Conservation (phyloP, 2,113 vertebrate genomes). For the Jaculus jaculus region DNA sequence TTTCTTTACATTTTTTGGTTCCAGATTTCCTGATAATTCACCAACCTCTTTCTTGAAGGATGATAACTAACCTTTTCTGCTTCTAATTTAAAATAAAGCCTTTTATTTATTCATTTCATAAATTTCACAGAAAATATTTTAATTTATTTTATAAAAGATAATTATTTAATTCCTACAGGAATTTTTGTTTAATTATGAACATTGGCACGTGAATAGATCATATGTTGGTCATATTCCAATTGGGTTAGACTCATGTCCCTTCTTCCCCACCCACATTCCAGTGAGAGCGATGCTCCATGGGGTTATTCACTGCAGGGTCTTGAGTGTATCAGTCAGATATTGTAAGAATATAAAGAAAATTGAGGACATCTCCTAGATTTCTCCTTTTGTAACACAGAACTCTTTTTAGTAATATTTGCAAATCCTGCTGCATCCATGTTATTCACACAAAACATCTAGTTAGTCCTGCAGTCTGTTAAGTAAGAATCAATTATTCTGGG, state of each 20-base stretch:
- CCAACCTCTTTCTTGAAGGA: not conserved
- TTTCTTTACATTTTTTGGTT: not conserved
- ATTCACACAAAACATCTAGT: not conserved
- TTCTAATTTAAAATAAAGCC: not conserved
- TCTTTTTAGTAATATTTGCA: not conserved
- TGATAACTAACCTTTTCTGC: not conserved
- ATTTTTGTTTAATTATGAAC: too few species aligned
- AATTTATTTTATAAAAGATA: too few species aligned
- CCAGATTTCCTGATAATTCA: not conserved
- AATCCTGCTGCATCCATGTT: not conserved
- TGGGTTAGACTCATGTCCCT: too few species aligned
- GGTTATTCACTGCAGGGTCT: too few species aligned
- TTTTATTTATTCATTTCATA: not conserved
- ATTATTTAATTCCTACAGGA: too few species aligned
- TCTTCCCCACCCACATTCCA: too few species aligned
- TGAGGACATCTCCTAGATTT: not conserved
- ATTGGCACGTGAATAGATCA: too few species aligned
- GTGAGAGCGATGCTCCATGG: too few species aligned
- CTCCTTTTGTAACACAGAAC: not conserved
- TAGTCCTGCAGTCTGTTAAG: not conserved
- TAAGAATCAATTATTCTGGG: too few species aligned
- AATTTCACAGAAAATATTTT: not conserved
- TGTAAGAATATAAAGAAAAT: not conserved
- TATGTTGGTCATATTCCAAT: too few species aligned
- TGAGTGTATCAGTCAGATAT: too few species aligned